A percentile compares a stretch with the other conserved stretches of the same genome.
Evolutionary conservation across 2,797 vertebrate species (phyloP).

Genomic region (Myotis planiceps): DNA sequence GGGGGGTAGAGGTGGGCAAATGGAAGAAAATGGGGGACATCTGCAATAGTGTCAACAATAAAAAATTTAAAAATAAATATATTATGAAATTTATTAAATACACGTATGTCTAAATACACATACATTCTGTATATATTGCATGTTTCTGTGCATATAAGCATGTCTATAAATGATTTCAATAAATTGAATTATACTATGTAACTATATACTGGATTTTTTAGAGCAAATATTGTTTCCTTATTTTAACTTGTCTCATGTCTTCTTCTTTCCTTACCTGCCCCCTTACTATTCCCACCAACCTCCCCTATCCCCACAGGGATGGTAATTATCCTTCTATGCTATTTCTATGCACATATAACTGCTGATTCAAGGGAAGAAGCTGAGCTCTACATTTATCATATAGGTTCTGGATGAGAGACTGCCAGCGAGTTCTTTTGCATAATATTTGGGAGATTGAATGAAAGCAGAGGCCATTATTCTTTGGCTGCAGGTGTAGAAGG

Average conservation of each 20-base stretch:
- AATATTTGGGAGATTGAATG: neutral
- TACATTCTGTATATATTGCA: neutral
- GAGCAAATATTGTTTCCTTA: neutral
- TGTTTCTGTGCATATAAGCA: neutral
- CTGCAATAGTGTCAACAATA: neutral
- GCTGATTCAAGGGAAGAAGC: neutral
- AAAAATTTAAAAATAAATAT: neutral
- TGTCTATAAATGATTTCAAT: neutral
- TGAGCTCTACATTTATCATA: neutral
- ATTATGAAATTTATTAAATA: neutral
- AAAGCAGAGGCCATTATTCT: neutral
- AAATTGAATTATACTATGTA: neutral
- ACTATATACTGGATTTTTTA: neutral
- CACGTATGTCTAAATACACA: neutral
- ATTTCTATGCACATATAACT: neutral
- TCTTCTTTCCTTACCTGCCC: neutral
- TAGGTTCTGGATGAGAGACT: neutral
- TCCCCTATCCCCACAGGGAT: rapidly evolving
- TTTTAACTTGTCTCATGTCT: neutral
- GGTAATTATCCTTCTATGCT: neutral
- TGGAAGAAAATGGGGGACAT: neutral
- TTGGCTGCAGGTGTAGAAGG: neutral
- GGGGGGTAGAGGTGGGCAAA: neutral
- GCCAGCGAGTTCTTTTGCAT: neutral
- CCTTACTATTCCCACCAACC: neutral